A percentile compares a stretch with the other conserved stretches of the same genome.
Evolutionary conservation across 1,140 invertebrate genomes (phyloP).

Genomic region (Anastatus disparis): DNA sequence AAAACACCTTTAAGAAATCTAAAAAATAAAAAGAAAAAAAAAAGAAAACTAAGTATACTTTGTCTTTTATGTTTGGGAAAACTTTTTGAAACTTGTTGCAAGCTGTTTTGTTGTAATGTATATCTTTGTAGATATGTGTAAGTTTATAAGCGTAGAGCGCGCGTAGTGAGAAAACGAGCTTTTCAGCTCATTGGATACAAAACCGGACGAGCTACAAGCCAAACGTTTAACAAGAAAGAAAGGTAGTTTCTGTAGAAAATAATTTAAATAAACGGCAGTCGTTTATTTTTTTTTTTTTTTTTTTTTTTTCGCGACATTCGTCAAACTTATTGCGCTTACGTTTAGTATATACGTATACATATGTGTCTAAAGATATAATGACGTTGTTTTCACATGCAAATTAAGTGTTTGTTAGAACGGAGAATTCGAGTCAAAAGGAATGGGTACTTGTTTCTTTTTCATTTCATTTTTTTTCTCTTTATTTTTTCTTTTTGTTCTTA

Average conservation of each 20-base stretch:
- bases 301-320: slow-evolving; percentile 23
- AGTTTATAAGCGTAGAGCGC: no score
- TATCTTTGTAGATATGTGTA: no score
- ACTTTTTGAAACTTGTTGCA: slow-evolving; percentile 17
- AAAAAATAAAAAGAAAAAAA: no score
- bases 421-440: background rate
- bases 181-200: slow-evolving; percentile 19
- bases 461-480: no score
- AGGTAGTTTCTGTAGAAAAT: slow-evolving; percentile 22
- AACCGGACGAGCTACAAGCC: slow-evolving; percentile 27
- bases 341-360: background rate
- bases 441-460: slow-evolving; percentile 34
- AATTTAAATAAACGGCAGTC: slow-evolving; percentile 15
- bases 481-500: no score
- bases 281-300: background rate
- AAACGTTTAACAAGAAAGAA: slow-evolving; percentile 35
- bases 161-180: slow-evolving; percentile 25
- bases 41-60: slow-evolving; percentile 8
- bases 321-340: slow-evolving; percentile 8
- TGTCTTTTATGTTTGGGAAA: slow-evolving; percentile 39
- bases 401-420: slow-evolving; percentile 9
- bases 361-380: slow-evolving; percentile 17
- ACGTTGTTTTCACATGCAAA: slow-evolving; percentile 36
- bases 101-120: slow-evolving; percentile 23
- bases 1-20: no score